These are phyloP conservation scores for Solea solea DNA, from an alignment of 2,113 vertebrate species.

Conservation along the genomic window DNA sequence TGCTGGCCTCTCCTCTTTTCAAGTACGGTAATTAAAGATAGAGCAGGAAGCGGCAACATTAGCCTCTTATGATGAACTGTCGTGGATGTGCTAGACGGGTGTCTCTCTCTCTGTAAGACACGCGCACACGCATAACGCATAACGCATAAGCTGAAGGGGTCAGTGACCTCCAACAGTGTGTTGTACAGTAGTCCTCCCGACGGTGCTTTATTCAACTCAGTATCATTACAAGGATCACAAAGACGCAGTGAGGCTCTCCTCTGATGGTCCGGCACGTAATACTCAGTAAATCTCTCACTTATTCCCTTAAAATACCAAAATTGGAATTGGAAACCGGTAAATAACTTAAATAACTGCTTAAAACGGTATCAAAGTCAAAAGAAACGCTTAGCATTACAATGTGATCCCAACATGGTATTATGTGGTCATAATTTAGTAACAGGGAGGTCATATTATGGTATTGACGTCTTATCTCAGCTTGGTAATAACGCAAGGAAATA, in stretches of 20 bases:
- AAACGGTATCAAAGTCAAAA: background rate
- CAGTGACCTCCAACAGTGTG: conserved; percentile 11
- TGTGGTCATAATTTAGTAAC: background rate
- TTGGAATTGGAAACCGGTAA: background rate
- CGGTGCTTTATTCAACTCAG: conserved; percentile 3
- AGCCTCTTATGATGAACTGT: background rate
- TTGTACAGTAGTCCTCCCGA: conserved; percentile 30
- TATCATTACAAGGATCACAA: background rate
- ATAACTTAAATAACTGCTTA: background rate
- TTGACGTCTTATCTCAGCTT: no score
- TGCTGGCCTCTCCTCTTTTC: conserved; percentile 21
- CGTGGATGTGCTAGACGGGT: conserved; percentile 1
- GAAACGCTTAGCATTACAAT: no score
- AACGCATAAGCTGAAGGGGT: conserved; percentile 5
- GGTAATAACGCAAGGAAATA: no score
- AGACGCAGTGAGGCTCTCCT: conserved; percentile 10
- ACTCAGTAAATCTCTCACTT: conserved; percentile 50
- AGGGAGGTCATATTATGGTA: no score
- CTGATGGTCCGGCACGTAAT: conserved; percentile 35
- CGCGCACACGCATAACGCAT: background rate
- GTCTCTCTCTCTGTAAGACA: background rate
- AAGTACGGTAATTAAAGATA: conserved; percentile 24
- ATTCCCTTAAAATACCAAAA: conserved; percentile 24
- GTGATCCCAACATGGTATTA: background rate
- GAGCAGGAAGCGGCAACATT: conserved; percentile 10